Percentiles rank a stretch among this genome's conserved stretches.
Conservation (phyloP, 2,797 vertebrate genomes). For the Tokudaia tokunoshimensis region DNA sequence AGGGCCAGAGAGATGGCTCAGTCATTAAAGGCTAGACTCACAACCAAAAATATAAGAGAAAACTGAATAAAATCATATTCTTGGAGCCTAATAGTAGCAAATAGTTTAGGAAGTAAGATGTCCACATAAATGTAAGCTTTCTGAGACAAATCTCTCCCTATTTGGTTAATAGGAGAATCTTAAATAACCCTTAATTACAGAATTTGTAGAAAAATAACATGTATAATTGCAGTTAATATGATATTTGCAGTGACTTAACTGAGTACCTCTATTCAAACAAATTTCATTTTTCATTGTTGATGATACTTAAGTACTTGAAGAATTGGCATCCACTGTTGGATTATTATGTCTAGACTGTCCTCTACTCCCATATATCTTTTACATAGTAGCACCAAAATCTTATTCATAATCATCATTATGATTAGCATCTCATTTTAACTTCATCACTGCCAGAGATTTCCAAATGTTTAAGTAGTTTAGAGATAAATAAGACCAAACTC, state of each 20-base stretch:
- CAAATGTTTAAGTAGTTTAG: neutral
- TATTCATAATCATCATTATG: neutral
- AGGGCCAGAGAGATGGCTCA: too few species aligned
- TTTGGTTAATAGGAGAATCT: neutral
- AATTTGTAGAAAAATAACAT: neutral
- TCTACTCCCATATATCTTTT: neutral
- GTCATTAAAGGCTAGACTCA: too few species aligned
- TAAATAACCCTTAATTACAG: neutral
- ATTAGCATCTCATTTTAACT: neutral
- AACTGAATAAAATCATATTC: neutral
- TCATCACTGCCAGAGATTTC: neutral
- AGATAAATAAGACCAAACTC: neutral
- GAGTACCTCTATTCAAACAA: neutral
- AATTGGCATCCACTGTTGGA: neutral
- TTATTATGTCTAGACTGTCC: neutral
- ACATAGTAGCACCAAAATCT: neutral
- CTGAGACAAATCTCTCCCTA: neutral
- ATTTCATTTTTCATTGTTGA: neutral
- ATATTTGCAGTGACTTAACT: neutral
- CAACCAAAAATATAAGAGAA: neutral
- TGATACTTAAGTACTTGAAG: neutral
- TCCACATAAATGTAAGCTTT: neutral
- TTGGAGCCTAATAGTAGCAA: neutral
- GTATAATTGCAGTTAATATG: neutral
- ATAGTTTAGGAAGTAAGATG: neutral